Conservation (phyloP, 2,113 vertebrate genomes). For the Xerus inauris region DNA sequence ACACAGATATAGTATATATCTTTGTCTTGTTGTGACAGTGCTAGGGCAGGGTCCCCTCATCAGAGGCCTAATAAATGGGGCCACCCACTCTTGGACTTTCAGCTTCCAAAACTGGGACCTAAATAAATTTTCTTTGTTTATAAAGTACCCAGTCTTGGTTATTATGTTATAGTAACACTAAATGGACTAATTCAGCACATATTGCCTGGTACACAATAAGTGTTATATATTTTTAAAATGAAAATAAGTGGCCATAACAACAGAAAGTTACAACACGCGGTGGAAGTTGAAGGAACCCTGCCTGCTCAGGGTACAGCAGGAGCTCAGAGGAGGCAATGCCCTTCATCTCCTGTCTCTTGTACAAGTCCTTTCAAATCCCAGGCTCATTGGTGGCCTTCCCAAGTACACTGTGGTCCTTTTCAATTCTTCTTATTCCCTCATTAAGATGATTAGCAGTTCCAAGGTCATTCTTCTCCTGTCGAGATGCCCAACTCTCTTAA, state of each 20-base stretch:
- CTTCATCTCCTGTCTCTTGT: not conserved
- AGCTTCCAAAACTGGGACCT: not conserved
- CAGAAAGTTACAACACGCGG: not conserved
- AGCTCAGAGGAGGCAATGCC: not conserved
- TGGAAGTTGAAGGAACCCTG: not conserved
- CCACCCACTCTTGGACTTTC: not conserved
- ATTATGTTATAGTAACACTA: not conserved
- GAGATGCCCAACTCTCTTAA: not conserved
- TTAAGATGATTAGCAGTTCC: slow-evolving; percentile 15
- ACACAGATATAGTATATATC: rapidly evolving
- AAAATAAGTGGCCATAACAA: not conserved
- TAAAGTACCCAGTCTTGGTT: not conserved
- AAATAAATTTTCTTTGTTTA: not conserved
- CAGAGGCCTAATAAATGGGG: not conserved
- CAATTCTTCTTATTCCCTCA: not conserved
- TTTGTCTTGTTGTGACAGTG: not conserved
- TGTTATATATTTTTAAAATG: not conserved
- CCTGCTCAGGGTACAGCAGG: not conserved
- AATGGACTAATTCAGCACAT: not conserved
- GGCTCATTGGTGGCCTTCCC: not conserved
- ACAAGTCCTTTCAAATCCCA: not conserved
- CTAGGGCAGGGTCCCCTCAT: not conserved
- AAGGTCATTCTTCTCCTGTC: not conserved
- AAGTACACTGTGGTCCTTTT: not conserved
- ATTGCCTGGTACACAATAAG: not conserved